Conservation (phyloP, 2,797 vertebrate genomes). For the Pipistrellus kuhlii region DNA sequence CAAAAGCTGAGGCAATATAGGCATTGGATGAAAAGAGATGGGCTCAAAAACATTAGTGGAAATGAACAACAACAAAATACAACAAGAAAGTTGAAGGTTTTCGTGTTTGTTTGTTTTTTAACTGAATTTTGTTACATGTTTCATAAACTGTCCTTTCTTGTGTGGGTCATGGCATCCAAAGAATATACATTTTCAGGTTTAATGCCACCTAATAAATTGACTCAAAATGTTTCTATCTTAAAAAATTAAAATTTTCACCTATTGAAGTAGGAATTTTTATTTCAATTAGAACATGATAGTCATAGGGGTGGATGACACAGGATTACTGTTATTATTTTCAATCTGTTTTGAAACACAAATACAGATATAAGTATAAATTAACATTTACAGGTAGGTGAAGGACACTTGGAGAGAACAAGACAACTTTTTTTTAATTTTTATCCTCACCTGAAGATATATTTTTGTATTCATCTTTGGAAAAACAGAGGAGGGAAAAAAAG, state of each 20-base stretch:
- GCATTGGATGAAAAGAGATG: background rate
- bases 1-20: background rate
- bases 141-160: background rate
- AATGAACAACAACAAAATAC: background rate
- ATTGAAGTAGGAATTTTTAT: background rate
- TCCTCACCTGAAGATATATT: background rate
- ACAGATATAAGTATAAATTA: background rate
- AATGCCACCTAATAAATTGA: conserved; percentile 4
- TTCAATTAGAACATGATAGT: conserved; percentile 14
- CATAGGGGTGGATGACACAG: background rate
- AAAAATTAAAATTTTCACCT: background rate
- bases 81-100: background rate
- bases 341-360: conserved; percentile 34
- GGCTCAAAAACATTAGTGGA: background rate
- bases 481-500: background rate
- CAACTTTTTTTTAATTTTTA: background rate
- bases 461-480: background rate
- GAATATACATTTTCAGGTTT: conserved; percentile 19
- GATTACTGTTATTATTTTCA: background rate
- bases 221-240: background rate
- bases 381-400: background rate
- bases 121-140: background rate
- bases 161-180: background rate
- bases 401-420: background rate
- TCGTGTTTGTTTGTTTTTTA: background rate